A percentile compares a stretch with the other conserved stretches of the same genome.
Conservation (phyloP, 2,113 vertebrate species). For the Australoheros scitulus region DNA sequence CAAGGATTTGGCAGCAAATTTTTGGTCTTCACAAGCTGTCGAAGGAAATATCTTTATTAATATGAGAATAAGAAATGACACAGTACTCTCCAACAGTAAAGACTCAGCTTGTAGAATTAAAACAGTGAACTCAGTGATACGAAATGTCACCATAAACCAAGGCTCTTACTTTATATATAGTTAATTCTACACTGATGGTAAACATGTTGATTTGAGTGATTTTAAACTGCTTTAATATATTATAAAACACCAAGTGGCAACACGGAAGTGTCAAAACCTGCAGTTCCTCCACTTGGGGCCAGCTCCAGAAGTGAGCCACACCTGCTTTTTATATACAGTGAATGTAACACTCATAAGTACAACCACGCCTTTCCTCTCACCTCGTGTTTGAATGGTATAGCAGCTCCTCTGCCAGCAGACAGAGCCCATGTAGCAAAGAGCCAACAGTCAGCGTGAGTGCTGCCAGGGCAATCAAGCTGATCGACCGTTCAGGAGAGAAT, state of each 20-base stretch:
- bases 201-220: neutral
- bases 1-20: neutral
- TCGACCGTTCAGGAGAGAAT: constrained; percentile 14
- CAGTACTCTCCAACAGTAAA: neutral
- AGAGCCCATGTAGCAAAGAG: constrained; percentile 51
- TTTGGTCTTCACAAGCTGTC: neutral
- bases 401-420: constrained; percentile 69
- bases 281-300: neutral
- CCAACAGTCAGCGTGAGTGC: constrained; percentile 53
- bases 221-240: neutral
- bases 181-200: too few relatives aligned
- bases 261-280: neutral
- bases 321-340: neutral
- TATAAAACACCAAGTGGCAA: neutral
- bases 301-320: neutral
- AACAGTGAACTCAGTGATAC: neutral
- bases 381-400: constrained; percentile 64
- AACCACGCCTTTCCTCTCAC: constrained; percentile 43
- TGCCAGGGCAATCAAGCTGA: constrained; percentile 24
- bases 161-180: neutral
- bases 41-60: neutral
- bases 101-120: neutral
- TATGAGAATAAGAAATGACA: neutral
- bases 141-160: neutral
- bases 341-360: neutral